Conservation (phyloP, 2,888 invertebrate genomes). For the Aethes cnicana region DNA sequence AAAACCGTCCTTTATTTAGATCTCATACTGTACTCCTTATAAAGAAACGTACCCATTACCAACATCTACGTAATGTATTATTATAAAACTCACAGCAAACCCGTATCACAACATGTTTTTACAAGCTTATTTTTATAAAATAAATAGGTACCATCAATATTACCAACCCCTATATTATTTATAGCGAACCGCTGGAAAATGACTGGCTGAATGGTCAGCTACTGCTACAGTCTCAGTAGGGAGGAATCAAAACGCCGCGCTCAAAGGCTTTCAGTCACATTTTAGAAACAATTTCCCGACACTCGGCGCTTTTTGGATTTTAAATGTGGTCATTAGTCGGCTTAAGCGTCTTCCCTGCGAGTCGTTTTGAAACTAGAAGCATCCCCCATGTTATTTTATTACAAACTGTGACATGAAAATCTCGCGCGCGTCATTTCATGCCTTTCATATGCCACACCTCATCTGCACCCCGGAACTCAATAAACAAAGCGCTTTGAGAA, state of each 20-base stretch:
- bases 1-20: too few species aligned
- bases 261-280: conserved; percentile 12
- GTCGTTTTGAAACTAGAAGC: conserved; percentile 25
- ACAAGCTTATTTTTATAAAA: too few species aligned
- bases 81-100: too few species aligned
- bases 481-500: conserved; percentile 50
- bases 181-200: too few species aligned
- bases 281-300: conserved; percentile 25
- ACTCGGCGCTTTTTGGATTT: conserved; percentile 19
- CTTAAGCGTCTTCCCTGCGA: conserved; percentile 24
- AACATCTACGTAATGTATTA: too few species aligned
- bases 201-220: too few species aligned
- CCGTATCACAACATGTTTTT: too few species aligned
- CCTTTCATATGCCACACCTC: conserved; percentile 28
- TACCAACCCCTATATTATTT: too few species aligned
- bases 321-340: conserved; percentile 24
- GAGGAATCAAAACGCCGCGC: conserved; percentile 14
- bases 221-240: too few species aligned
- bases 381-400: conserved; percentile 24
- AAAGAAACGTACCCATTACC: too few species aligned
- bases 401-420: conserved; percentile 27
- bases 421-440: conserved; percentile 20
- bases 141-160: too few species aligned
- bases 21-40: too few species aligned
- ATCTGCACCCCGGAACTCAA: conserved; percentile 13